Base-by-base conservation (phyloP, 92 coral and sea anemone species). In the Chrysogorgia sp. region DNA sequence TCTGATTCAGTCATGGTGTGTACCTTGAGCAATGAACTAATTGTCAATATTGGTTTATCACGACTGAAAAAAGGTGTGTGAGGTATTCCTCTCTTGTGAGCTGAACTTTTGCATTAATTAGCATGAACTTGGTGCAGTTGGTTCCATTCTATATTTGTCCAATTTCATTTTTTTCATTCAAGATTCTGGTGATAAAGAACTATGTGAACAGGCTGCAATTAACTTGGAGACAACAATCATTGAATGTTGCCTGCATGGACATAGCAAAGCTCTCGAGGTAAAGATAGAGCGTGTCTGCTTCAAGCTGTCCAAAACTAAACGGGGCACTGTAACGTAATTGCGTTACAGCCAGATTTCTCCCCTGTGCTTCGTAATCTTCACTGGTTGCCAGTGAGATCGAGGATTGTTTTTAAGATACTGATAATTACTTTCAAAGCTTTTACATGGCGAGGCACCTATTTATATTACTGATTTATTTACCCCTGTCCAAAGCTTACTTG, bases 191-290 rank as follows among this genome's bases (percentile, higher is more conserved):
- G 83, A 85, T 59, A 74, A 45, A 10, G 75, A 58, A 5, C 85
- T 89, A 41, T 94, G 98, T 75, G 85, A 87, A 63, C 89, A 91
- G 71, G 97, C 97, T 15, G 84, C 88, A 1, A 77, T 71, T 4
- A 87, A 92, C 7, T 32, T 91, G 48, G 97, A 91, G 85, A 87
- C 96, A 31, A 79, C 89, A 19, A 74, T 91, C 32, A 84, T 94
- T 23, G 86, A 91, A 32, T 94, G 97, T 58, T 94, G 98, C 75
- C 77, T 86, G 10, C 77, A 70, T 35, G 86, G 77, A 26, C 90
- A 91, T 62, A 77, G 90, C 59, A 83, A 89, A 53, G 86, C 97
- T 22, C 84, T 94, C 2, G 88, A 94, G 91, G 98, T 92, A 52
- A 9, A 56, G 17, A 15, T 37, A 12, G n/a, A n/a, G n/a, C n/a